Base-by-base conservation (phyloP, 2,888 invertebrate species). In the Mythimna impura region DNA sequence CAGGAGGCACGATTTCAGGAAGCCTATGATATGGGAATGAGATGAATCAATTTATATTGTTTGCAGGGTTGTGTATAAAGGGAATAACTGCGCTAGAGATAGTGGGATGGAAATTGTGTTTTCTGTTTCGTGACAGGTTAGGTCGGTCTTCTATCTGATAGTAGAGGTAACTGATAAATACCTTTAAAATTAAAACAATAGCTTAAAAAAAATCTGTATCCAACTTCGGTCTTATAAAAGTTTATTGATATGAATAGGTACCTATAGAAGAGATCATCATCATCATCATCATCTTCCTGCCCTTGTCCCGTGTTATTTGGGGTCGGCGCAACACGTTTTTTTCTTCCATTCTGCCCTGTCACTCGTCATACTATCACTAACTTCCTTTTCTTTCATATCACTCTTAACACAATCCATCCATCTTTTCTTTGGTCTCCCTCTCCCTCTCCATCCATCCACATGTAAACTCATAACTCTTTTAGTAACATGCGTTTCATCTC, bases 1-100 rank as follows among this genome's bases (percentile, higher is more conserved):
- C 72, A 14, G 67, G 65, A 71, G 73, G 82, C 73, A 84, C 79
- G 84, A 86, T 86, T 86, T 86, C 86, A 86, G 84, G 86, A 86
- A 84, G 85, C 85, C 64, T 75, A 43, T 66, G 74, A 84, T 86
- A 86, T 86, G 78, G 76, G 81, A 62, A 72, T 76, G 65, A 86
- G 84, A 86, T 84, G 84, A 84, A 84, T 84, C 84, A 81, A 84
- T 79, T 79, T 82, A 79, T 79, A 79, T 81, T 81, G 71, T 83
- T 68, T 57, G 58, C 66, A 75, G 81, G 80, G 80, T 22, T 80
- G 75, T 58, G 63, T 58, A 47, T 7, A 10, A 10, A 52, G 5
- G 22, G 43, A 72, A 68, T 57, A 66, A 14, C 62, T 75, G 30
- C n/a, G 20, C 22, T n/a, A 12, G 30, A 58, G 40, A n/a, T 50